Evolutionary conservation across 2,113 vertebrate species (phyloP).

Genomic region (Amia ocellicauda): DNA sequence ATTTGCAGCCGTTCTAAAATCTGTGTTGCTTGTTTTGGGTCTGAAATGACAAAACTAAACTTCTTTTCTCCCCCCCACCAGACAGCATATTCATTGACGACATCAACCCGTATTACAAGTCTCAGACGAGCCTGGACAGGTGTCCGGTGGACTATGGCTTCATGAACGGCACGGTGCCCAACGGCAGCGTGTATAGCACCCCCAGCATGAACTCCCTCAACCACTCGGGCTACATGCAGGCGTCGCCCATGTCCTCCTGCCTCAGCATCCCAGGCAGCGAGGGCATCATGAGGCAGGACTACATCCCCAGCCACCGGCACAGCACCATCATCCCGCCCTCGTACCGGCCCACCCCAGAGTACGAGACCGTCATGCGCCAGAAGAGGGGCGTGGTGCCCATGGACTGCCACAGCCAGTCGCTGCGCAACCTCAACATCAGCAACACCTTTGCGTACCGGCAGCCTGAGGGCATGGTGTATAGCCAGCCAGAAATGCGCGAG

Average conservation of each 20-base stretch:
- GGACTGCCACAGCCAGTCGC: conserved; percentile 88
- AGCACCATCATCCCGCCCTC: conserved; percentile 93
- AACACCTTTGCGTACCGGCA: conserved; percentile 87
- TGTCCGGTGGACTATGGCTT: conserved; percentile 74
- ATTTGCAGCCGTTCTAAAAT: too few species aligned
- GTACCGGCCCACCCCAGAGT: conserved; percentile 91
- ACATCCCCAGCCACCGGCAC: conserved; percentile 90
- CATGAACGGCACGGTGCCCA: conserved; percentile 82
- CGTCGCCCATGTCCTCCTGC: conserved; percentile 90
- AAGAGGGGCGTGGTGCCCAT: conserved; percentile 73
- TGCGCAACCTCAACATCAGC: conserved; percentile 91
- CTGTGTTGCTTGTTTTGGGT: too few species aligned
- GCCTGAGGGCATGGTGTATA: conserved; percentile 87
- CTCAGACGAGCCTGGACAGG: conserved; percentile 86
- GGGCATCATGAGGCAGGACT: conserved; percentile 88
- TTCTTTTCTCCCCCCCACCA: conserved; percentile 37
- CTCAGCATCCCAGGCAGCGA: conserved; percentile 90
- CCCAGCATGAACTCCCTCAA: conserved; percentile 91
- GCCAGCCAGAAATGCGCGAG: conserved; percentile 92
- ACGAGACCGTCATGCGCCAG: conserved; percentile 92
- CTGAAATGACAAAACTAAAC: too few species aligned
- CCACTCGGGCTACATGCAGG: conserved; percentile 83
- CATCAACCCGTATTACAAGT: conserved; percentile 79
- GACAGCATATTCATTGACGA: conserved; percentile 96
- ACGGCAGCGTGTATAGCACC: conserved; percentile 91